Evolutionary conservation across 2,113 vertebrate species (phyloP), one percentile per base, ranked within the genome.

Genomic region (Cyprinus carpio): DNA sequence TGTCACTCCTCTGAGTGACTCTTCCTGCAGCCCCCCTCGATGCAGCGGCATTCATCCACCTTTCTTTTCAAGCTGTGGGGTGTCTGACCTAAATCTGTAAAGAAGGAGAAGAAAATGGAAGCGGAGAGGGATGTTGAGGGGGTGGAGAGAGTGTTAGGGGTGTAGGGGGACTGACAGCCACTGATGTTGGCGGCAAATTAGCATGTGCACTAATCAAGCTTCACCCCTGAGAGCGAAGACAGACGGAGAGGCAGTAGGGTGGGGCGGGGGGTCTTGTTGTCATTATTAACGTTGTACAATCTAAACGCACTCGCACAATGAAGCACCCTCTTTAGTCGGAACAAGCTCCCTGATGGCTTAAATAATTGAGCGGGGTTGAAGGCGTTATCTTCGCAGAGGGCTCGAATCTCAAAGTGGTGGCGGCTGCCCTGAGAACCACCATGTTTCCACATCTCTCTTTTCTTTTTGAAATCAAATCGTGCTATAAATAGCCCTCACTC

Each of bases 41-140:
- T 20, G 37, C 23, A 25, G 49, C 75, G 8, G 23, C 76, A 29
- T 25, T 72, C 62, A 81, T 83, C 83, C 58, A 80, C 83, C 75
- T 71, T 76, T 80, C 78, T 75, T 77, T 87, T 87, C 75, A 86
- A 87, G 88, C 85, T 88, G 87, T 86, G 82, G 88, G 90, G 89
- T 85, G 91, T 92, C 92, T 94, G 93, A 94, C 93, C 92, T 91
- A 92, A 92, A 94, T 95, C 91, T 92, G 90, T 82, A 78, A 87
- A 87, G 87, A 83, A 77, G 74, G 86, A 88, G 56, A 62, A 87
- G 80, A 75, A 84, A 82, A 78, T 71, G 54, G 83, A 56, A 27
- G 81, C 69, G 75, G 43, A 72, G 18, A 49, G 74, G 25, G 37
- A 74, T 81, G 34, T 65, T 43, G 49, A 82, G 83, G 65, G 72